A percentile compares a stretch with the other conserved stretches of the same genome.
Conservation (phyloP, 2,113 vertebrate genomes). For the Melanerpes formicivorus region DNA sequence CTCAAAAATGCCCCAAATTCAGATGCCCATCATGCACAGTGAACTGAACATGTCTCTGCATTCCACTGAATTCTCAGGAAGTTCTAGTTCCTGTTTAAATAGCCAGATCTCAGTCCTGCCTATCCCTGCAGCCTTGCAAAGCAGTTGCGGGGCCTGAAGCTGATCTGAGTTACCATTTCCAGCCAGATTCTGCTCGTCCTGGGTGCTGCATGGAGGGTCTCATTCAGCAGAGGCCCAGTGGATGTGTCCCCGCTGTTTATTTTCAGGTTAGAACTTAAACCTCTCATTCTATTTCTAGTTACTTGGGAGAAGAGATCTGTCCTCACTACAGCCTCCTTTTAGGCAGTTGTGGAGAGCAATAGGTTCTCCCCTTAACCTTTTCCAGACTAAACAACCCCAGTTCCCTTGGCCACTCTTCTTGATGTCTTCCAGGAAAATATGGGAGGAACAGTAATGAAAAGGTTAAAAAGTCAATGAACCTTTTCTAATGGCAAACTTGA, state of each 20-base stretch:
- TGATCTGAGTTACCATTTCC: neutral
- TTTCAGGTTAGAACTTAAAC: neutral
- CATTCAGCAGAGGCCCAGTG: neutral
- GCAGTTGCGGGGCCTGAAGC: neutral
- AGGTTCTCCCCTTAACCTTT: no score
- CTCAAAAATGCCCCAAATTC: neutral
- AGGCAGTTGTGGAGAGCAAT: no score
- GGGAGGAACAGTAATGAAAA: neutral
- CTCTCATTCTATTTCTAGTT: no score
- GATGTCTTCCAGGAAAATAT: neutral
- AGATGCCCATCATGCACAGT: neutral
- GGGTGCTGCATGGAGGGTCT: neutral
- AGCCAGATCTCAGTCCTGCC: fast-evolving
- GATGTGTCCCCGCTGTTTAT: neutral
- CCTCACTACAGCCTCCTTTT: no score
- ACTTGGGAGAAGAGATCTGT: no score
- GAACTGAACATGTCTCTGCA: neutral
- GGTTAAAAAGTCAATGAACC: neutral
- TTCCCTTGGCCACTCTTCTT: neutral
- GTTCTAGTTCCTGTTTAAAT: no score
- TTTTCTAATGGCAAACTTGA: neutral
- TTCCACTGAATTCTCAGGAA: neutral
- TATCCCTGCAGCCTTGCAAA: fast-evolving
- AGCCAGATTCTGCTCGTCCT: neutral
- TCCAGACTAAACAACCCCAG: no score